Evolutionary conservation across 2,797 vertebrate genomes (phyloP).

Genomic region (Parotocinclus haroldoi): DNA sequence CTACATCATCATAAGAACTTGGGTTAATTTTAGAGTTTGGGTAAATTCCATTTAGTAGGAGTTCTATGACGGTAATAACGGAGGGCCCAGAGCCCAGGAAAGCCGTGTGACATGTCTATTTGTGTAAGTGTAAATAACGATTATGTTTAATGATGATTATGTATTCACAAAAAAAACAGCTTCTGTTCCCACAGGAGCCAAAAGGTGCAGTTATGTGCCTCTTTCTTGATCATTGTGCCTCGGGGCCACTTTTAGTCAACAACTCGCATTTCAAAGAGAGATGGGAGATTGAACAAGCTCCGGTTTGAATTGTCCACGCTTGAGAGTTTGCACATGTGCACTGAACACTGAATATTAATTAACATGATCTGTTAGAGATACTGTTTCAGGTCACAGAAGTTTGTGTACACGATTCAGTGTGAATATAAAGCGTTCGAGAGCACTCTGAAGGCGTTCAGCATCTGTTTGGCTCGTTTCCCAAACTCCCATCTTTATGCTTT

Average conservation of each 20-base stretch:
- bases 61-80: slow-evolving; percentile 1
- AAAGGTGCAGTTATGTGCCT: no score
- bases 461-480: slow-evolving; percentile 59
- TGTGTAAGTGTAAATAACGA: slow-evolving; percentile 37
- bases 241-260: background rate
- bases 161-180: background rate
- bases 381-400: slow-evolving; percentile 9
- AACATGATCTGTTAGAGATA: slow-evolving; percentile 9
- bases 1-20: no score
- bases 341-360: background rate
- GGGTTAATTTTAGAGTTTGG: no score
- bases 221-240: no score
- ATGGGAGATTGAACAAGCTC: no score
- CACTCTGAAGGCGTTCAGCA: slow-evolving; percentile 46
- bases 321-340: background rate
- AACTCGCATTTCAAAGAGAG: background rate
- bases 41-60: no score
- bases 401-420: background rate
- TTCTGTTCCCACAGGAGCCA: no score
- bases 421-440: slow-evolving; percentile 1
- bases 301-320: background rate
- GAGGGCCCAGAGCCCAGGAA: background rate
- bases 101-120: no score
- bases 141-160: slow-evolving; percentile 13
- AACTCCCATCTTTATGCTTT: slow-evolving; percentile 63